phyloP scores from a whole-genome alignment of 2,797 vertebrate genomes.

The Coracias cyanogaster region DNA sequence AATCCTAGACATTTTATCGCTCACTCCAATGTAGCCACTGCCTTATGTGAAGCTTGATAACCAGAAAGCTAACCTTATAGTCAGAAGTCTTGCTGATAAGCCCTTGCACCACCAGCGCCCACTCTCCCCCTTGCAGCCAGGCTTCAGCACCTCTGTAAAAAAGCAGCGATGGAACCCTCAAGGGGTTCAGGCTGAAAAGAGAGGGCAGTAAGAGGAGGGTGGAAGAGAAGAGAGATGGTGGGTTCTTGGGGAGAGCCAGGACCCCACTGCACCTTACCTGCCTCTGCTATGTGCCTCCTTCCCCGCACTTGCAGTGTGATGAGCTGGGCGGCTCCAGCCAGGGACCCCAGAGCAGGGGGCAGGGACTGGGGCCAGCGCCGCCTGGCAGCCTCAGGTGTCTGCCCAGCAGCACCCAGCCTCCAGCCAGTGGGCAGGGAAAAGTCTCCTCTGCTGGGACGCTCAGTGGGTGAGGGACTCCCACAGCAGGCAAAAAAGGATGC shows the following conservation, averaged over 20 bases:
- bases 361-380: neutral
- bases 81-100: neutral
- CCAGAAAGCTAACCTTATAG: neutral
- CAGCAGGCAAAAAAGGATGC: neutral
- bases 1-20: slow-evolving; percentile 40
- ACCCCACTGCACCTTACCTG: neutral
- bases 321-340: neutral
- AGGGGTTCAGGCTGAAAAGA: neutral
- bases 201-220: neutral
- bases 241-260: neutral
- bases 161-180: accelerated
- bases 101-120: neutral
- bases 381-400: neutral
- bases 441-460: neutral
- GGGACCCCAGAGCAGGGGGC: neutral
- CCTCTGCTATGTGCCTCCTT: neutral
- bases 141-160: neutral
- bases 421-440: neutral
- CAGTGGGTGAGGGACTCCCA: neutral
- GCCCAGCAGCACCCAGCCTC: neutral
- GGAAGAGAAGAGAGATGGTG: neutral
- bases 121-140: neutral
- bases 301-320: accelerated
- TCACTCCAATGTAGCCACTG: neutral
- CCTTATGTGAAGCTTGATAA: slow-evolving; percentile 19